Evolutionary conservation across 2,888 invertebrate species (phyloP).

Genomic region (Ariolimax columbianus): DNA sequence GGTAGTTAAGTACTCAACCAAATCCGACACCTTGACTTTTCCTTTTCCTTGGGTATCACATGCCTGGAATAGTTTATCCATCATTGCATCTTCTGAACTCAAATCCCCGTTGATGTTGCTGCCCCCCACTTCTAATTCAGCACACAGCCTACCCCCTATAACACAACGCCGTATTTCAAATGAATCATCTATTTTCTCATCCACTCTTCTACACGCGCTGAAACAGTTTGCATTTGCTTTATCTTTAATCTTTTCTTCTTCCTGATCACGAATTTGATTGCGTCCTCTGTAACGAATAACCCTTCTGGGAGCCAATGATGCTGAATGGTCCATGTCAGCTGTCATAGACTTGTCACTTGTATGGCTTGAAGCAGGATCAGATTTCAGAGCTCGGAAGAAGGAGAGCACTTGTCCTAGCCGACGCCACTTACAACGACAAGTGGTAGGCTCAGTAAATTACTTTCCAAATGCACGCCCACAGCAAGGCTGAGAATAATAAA

Average conservation of each 20-base stretch:
- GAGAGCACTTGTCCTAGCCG: slow-evolving; percentile 24
- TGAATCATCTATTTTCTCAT: neutral
- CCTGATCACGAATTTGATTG: neutral
- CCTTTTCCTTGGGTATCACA: slow-evolving; percentile 65
- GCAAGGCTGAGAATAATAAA: neutral
- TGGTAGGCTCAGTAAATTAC: neutral
- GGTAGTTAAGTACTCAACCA: slow-evolving; percentile 62
- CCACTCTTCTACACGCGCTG: neutral
- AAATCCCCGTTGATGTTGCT: slow-evolving; percentile 34
- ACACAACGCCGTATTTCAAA: neutral
- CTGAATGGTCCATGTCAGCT: slow-evolving; percentile 9
- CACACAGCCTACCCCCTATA: neutral
- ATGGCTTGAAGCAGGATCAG: neutral
- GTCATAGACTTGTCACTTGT: neutral
- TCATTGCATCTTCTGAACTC: slow-evolving; percentile 61
- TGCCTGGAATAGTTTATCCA: slow-evolving; percentile 65
- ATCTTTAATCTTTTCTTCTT: neutral
- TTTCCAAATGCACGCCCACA: neutral
- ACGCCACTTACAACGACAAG: neutral
- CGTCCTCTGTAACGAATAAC: slow-evolving; percentile 9
- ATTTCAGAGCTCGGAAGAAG: slow-evolving; percentile 1
- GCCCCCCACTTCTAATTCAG: neutral
- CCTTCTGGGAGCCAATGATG: neutral
- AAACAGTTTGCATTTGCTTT: slow-evolving; percentile 17
- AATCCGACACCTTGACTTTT: slow-evolving; percentile 59